Percentiles rank a stretch among this genome's conserved stretches.
phyloP scores from a whole-genome alignment of 2,888 invertebrate species.

The Drosophila maculinotata region DNA sequence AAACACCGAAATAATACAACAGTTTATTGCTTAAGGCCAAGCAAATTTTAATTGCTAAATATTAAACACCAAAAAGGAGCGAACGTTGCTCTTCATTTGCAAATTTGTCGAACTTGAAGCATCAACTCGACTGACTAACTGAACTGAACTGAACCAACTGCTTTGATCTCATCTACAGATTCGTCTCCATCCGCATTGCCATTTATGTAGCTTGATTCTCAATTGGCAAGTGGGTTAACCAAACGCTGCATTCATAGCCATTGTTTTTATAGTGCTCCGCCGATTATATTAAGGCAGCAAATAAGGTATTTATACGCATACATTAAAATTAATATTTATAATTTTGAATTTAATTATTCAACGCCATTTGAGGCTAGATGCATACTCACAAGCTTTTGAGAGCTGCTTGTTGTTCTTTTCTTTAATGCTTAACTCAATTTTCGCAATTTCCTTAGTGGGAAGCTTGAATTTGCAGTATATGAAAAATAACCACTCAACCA shows the following conservation, averaged over 20 bases:
- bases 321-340: slow-evolving; percentile 49
- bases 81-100: slow-evolving; percentile 53
- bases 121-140: slow-evolving; percentile 34
- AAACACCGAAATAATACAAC: slow-evolving; percentile 6
- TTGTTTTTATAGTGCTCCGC: slow-evolving; percentile 34
- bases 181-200: slow-evolving; percentile 46
- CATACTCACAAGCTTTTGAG: slow-evolving; percentile 48
- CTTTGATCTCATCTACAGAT: slow-evolving; percentile 43
- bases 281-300: slow-evolving; percentile 29
- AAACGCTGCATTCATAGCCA: slow-evolving; percentile 61
- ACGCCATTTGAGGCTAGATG: slow-evolving; percentile 40
- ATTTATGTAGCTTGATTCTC: slow-evolving; percentile 42
- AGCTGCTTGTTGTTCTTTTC: slow-evolving; percentile 42
- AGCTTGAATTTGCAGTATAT: slow-evolving; percentile 32
- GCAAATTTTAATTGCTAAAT: slow-evolving; percentile 54
- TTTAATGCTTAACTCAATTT: slow-evolving; percentile 17
- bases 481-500: slow-evolving; percentile 13
- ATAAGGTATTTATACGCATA: slow-evolving; percentile 58
- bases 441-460: slow-evolving; percentile 60
- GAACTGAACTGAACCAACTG: slow-evolving; percentile 27
- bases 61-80: slow-evolving; percentile 59
- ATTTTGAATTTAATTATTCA: slow-evolving; percentile 60
- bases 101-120: slow-evolving; percentile 42
- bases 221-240: slow-evolving; percentile 63
- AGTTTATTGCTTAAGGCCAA: slow-evolving; percentile 31